Conservation (phyloP, 2,113 vertebrate genomes). For the Boleophthalmus pectinirostris region DNA sequence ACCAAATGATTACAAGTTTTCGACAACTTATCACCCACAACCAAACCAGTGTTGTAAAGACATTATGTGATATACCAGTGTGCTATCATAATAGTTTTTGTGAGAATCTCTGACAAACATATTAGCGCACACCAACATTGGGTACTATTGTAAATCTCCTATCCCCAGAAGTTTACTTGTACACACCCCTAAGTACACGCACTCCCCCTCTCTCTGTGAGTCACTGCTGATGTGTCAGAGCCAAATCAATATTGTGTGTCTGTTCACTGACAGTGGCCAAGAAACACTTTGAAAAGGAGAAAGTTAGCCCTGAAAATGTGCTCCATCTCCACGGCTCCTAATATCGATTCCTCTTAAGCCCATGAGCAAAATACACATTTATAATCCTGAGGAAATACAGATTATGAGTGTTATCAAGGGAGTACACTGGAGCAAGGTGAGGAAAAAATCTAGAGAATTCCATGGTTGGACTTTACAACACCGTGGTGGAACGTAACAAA, state of each 20-base stretch:
- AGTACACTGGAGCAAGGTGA: neutral
- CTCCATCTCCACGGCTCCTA: slow-evolving; percentile 47
- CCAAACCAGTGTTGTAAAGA: neutral
- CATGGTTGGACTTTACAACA: neutral
- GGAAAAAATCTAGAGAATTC: neutral
- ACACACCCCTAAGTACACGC: slow-evolving; percentile 19
- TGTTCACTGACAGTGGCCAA: slow-evolving; percentile 44
- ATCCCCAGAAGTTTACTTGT: slow-evolving; percentile 12
- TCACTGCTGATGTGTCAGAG: slow-evolving; percentile 64
- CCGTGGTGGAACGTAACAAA: too few relatives aligned
- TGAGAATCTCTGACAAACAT: slow-evolving; percentile 16
- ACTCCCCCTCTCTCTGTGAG: slow-evolving; percentile 36
- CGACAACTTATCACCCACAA: neutral
- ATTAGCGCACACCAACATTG: slow-evolving; percentile 23
- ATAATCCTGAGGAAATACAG: neutral
- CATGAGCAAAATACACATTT: slow-evolving; percentile 27
- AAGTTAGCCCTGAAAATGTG: slow-evolving; percentile 51
- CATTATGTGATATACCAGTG: neutral
- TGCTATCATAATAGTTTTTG: neutral
- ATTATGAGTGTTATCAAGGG: neutral
- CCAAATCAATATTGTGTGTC: slow-evolving; percentile 59
- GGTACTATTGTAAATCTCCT: slow-evolving; percentile 8
- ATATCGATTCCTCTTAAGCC: slow-evolving; percentile 27
- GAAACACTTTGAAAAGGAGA: slow-evolving; percentile 46
- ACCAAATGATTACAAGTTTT: too few relatives aligned